Conservation (phyloP, 2,113 vertebrate genomes). For the Aptenodytes patagonicus region DNA sequence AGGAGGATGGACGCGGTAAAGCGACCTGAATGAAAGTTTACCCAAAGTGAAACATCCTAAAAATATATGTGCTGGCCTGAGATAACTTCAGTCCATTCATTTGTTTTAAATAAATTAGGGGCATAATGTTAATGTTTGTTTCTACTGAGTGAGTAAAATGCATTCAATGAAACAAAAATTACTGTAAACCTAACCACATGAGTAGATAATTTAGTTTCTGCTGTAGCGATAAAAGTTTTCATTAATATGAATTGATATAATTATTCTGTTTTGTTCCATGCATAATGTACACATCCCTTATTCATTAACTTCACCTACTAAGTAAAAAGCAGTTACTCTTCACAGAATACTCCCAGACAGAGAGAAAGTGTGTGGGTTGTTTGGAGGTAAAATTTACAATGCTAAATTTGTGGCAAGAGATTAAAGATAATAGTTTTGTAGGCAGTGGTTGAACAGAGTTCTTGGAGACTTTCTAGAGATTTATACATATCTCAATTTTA, state of each 20-base stretch:
- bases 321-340: constrained; percentile 17
- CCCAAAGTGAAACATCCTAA: not conserved
- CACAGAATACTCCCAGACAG: not conserved
- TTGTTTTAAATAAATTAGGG: not conserved
- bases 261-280: not conserved
- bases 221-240: not conserved
- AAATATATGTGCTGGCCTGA: not conserved
- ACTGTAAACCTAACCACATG: not conserved
- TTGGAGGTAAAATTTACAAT: constrained; percentile 29
- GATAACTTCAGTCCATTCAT: not conserved
- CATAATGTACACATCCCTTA: not conserved
- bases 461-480: not conserved
- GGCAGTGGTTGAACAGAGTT: not conserved
- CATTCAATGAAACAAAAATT: not conserved
- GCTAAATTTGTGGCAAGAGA: constrained; percentile 30
- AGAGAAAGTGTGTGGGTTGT: not conserved
- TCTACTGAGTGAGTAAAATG: not conserved
- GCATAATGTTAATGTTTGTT: not conserved
- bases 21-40: not conserved
- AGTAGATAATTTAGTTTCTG: not conserved
- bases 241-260: not conserved
- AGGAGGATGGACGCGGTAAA: not conserved
- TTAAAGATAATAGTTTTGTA: not conserved
- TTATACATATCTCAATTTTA: not conserved
- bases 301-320: not conserved